These are phyloP conservation scores for Tachystola acroxantha DNA, from an alignment of 2,888 invertebrate genomes.

Conservation along the genomic window DNA sequence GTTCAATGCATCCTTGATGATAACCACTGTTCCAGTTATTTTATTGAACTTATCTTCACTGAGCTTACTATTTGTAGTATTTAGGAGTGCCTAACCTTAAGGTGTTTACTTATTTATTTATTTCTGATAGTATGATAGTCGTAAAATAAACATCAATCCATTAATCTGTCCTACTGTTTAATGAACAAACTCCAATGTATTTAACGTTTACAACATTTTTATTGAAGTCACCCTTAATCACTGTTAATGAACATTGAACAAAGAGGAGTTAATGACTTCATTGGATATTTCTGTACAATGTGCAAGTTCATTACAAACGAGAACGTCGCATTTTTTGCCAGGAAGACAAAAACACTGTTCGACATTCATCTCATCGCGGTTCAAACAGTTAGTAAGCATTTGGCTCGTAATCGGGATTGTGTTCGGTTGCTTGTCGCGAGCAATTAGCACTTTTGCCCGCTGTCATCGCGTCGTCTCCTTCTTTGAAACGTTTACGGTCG, in stretches of 20 bases:
- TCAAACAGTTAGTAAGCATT: slow-evolving; percentile 11
- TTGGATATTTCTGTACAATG: background rate
- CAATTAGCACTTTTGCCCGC: slow-evolving; percentile 63
- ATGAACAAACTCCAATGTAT: too few species aligned
- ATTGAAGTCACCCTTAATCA: too few species aligned
- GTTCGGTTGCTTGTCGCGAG: slow-evolving; percentile 38
- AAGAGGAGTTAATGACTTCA: background rate
- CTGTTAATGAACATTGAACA: background rate
- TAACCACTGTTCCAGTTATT: too few species aligned
- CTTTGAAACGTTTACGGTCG: slow-evolving; percentile 24
- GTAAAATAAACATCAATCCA: too few species aligned
- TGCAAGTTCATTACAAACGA: background rate
- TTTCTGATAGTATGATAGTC: too few species aligned
- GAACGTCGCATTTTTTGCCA: background rate
- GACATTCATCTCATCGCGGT: background rate
- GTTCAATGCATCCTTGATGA: too few species aligned
- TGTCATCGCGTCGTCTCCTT: slow-evolving; percentile 42
- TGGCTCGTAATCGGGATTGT: slow-evolving; percentile 34
- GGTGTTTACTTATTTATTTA: too few species aligned
- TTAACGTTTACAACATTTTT: too few species aligned
- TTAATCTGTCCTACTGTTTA: too few species aligned
- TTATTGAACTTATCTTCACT: too few species aligned
- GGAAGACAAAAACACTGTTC: background rate
- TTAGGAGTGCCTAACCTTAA: too few species aligned
- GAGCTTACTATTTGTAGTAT: too few species aligned